Evolutionary conservation across 2,888 invertebrate genomes (phyloP), one percentile per base, ranked within the genome.

Genomic region (Caenorhabditis zanzibari): DNA sequence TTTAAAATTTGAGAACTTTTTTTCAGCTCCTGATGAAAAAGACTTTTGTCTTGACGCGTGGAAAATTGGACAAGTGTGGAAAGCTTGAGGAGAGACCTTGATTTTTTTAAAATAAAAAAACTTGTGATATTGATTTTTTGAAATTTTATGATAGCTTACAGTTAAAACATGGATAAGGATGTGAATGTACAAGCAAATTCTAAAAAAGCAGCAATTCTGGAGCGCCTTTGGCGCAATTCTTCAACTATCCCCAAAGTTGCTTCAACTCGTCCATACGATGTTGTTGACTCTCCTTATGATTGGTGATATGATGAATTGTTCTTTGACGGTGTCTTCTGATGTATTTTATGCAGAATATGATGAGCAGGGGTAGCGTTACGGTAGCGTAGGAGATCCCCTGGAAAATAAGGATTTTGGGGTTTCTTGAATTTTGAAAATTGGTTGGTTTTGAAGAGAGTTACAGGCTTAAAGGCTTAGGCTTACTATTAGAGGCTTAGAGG

Each of bases 231-330:
- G n/a, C n/a, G n/a, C n/a, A n/a, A n/a, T n/a, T n/a, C n/a, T 10
- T 54, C n/a, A 24, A 24, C 44, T 14, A 79, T 41, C 68, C 47
- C 81, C 81, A 81, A 1, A 81, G 38, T 19, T 12, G n/a, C 32
- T 54, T 59, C 38, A 81, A 26, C 52, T 81, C 81, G 38, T 68
- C 63, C 81, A 81, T 81, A 24, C 81, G 68, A 22, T 54, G 41
- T 12, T 74, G 22, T 35, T 81, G 81, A 16, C 68, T 68, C 9
- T 81, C 81, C 16, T 56, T 52, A 16, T 74, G 73, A 22, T 16
- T 73, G 5, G 81, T 81, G 44, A 73, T 81, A 69, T 74, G 49
- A 52, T 81, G 81, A 38, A 81, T 81, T 16, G 81, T 68, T 2
- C 74, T 58, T 47, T 74, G 73, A 14, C 81, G 81, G n/a, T 24